phyloP scores from a whole-genome alignment of 2,888 invertebrate species.

The Xanthorhoe designata region DNA sequence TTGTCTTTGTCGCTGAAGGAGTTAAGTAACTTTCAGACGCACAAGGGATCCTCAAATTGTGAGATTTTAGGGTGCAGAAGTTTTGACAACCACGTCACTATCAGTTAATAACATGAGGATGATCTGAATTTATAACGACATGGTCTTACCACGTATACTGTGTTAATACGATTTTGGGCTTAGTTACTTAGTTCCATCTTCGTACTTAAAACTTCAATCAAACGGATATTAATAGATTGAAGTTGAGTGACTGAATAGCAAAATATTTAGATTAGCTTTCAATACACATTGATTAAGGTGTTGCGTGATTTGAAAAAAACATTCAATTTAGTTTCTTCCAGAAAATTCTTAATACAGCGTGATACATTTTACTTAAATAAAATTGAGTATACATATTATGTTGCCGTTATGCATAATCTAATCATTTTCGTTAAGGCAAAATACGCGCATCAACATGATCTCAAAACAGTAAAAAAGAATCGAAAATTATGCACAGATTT shows the following conservation, averaged over 20 bases:
- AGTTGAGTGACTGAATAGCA: not conserved
- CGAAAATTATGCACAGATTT: too few species aligned
- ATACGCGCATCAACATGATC: too few species aligned
- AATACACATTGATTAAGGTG: not conserved
- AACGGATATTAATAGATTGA: slow-evolving; percentile 4
- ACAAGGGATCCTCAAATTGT: slow-evolving; percentile 72
- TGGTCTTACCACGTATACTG: slow-evolving; percentile 36
- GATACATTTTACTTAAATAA: too few species aligned
- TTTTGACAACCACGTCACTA: slow-evolving; percentile 80
- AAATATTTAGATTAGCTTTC: not conserved
- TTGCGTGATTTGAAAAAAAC: not conserved
- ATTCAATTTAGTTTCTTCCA: too few species aligned
- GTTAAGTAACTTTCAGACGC: slow-evolving; percentile 75
- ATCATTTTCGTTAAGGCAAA: too few species aligned
- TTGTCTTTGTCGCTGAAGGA: slow-evolving; percentile 60
- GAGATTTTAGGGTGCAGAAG: slow-evolving; percentile 66
- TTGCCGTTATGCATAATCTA: too few species aligned
- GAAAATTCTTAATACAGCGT: too few species aligned
- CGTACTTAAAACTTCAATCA: slow-evolving; percentile 7
- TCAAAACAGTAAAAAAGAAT: too few species aligned
- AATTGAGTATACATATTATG: too few species aligned
- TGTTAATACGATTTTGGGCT: slow-evolving; percentile 26
- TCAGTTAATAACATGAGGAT: slow-evolving; percentile 75
- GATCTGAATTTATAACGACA: slow-evolving; percentile 70
- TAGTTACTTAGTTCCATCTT: slow-evolving; percentile 3